Evolutionary conservation across 1,140 invertebrate species (phyloP).

Genomic region (Megalonaias nervosa): DNA sequence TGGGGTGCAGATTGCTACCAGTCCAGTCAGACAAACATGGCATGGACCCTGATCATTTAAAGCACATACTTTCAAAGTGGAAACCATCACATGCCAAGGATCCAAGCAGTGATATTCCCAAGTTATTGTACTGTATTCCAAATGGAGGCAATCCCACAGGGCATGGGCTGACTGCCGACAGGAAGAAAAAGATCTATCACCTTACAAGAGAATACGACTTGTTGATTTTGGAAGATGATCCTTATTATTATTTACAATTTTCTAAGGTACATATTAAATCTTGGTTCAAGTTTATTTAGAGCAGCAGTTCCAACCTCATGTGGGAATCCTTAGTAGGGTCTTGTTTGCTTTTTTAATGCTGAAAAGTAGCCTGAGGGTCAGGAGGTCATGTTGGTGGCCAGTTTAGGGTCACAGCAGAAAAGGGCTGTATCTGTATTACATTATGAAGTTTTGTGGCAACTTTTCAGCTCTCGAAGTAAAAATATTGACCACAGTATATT

Average conservation of each 20-base stretch:
- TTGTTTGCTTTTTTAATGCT: too few species aligned
- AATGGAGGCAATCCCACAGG: constrained; percentile 82
- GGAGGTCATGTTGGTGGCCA: too few species aligned
- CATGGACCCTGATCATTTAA: constrained; percentile 63
- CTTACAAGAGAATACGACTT: constrained; percentile 84
- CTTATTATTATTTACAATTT: constrained; percentile 85
- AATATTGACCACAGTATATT: too few species aligned
- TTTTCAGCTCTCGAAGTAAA: too few species aligned
- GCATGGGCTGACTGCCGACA: constrained; percentile 77
- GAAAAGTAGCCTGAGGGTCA: too few species aligned
- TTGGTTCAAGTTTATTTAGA: neutral
- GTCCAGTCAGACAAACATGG: constrained; percentile 48
- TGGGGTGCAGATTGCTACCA: constrained; percentile 26
- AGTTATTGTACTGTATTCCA: constrained; percentile 77
- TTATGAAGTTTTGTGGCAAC: neutral
- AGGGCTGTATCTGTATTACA: neutral
- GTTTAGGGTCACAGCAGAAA: too few species aligned
- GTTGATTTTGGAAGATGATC: constrained; percentile 86
- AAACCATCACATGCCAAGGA: constrained; percentile 52
- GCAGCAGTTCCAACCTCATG: neutral
- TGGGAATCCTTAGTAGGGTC: too few species aligned
- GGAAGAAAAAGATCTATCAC: constrained; percentile 80
- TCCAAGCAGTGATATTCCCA: constrained; percentile 63
- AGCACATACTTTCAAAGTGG: constrained; percentile 62
- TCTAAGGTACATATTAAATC: constrained; percentile 62